Evolutionary conservation across 2,888 invertebrate species (phyloP).

Genomic region (Aporophyla nigra): DNA sequence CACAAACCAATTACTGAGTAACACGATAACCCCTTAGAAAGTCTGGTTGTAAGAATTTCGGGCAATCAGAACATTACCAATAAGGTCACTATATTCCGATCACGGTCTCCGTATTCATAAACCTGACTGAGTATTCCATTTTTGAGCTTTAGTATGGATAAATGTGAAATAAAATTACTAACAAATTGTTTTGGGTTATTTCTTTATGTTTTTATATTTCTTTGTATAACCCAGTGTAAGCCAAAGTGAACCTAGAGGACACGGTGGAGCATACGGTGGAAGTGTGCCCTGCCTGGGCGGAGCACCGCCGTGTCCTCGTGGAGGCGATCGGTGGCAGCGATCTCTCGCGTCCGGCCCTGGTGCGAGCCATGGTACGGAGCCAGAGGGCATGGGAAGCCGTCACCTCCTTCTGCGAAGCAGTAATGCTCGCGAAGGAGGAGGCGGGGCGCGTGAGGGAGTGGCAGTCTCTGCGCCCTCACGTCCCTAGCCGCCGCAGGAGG

Average conservation of each 20-base stretch:
- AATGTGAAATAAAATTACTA: neutral
- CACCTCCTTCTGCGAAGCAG: too few species aligned
- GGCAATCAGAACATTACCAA: neutral
- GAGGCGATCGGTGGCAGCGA: too few species aligned
- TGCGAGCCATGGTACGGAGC: too few species aligned
- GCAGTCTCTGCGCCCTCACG: too few species aligned
- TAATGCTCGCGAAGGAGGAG: too few species aligned
- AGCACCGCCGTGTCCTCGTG: too few species aligned
- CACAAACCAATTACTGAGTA: neutral
- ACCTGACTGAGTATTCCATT: neutral
- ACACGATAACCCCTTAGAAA: neutral
- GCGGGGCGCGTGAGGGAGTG: too few species aligned
- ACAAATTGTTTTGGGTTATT: neutral
- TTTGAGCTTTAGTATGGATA: neutral
- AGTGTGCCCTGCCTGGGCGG: too few species aligned
- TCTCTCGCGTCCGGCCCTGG: too few species aligned
- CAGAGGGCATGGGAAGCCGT: too few species aligned
- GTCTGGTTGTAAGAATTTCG: neutral
- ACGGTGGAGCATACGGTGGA: too few species aligned
- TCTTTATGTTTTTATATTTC: neutral
- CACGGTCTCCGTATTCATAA: neutral
- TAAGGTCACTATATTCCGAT: neutral
- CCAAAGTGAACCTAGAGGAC: neutral
- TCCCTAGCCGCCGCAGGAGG: too few species aligned
- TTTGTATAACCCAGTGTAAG: neutral